Conservation (phyloP, 1,140 invertebrate genomes). For the Drosophila lacteicornis region DNA sequence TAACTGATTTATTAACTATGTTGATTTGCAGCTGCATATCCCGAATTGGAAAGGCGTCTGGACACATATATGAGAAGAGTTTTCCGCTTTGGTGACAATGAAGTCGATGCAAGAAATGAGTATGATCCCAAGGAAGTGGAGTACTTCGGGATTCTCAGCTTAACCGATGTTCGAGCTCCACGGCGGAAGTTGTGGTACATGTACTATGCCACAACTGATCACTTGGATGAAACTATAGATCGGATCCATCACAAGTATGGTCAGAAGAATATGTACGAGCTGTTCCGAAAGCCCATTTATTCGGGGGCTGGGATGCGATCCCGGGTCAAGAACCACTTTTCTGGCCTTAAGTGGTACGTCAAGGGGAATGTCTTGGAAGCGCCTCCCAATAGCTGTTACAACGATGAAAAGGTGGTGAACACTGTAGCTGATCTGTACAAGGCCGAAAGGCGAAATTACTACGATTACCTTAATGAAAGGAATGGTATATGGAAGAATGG, state of each 20-base stretch:
- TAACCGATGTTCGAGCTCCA: slow-evolving; percentile 46
- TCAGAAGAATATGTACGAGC: slow-evolving; percentile 63
- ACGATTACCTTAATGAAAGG: slow-evolving; percentile 24
- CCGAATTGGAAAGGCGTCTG: slow-evolving; percentile 45
- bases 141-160: slow-evolving; percentile 57
- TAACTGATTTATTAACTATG: neutral
- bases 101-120: slow-evolving; percentile 2
- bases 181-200: slow-evolving; percentile 64
- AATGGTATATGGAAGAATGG: neutral
- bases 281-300: slow-evolving; percentile 61
- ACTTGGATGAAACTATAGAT: slow-evolving; percentile 50
- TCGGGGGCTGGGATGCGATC: slow-evolving; percentile 45
- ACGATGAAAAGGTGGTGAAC: slow-evolving; percentile 53
- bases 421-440: slow-evolving; percentile 43
- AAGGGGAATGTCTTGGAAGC: slow-evolving; percentile 71
- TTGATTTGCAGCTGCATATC: slow-evolving; percentile 11
- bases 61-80: slow-evolving; percentile 36
- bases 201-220: slow-evolving; percentile 42
- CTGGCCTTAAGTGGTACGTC: slow-evolving; percentile 50
- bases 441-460: slow-evolving; percentile 43
- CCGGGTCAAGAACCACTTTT: slow-evolving; percentile 57
- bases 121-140: slow-evolving; percentile 47
- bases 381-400: slow-evolving; percentile 43
- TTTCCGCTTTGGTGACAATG: slow-evolving; percentile 1
- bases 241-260: slow-evolving; percentile 63